Base-by-base conservation (phyloP, 1,140 invertebrate species). In the Heliconius hewitsoni region DNA sequence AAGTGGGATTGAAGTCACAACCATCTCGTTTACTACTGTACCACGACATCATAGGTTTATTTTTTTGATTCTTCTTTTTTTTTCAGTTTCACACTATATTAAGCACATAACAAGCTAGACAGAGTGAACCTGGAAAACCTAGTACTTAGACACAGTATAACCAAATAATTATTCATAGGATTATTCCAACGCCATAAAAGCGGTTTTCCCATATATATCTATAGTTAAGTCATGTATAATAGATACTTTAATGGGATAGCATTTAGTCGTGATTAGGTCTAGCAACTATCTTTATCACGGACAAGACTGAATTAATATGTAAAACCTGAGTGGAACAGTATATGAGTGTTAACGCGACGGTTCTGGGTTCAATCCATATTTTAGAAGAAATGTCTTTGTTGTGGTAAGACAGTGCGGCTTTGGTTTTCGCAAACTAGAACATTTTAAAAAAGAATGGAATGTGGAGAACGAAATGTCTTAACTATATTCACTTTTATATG, bases 161-260 rank as follows among this genome's bases (percentile, higher is more conserved):
- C 42, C 42, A 4, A 46, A 46, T 46, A 13, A 46, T 46, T 46
- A 46, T 46, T 46, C 42, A 46, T 16, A 16, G 13, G 3, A 23
- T 60, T 23, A 60, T 60, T 60, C 9, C n/a, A 60, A 60, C 0
- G 9, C n/a, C 55, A 60, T 27, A 66, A 66, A 66, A 30, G 13
- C 60, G 60, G 30, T 13, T 66, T 9, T 66, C n/a, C 3, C 60
- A 5, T 27, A 57, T 27, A 66, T 27, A n/a, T 66, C 23, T 2
- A 66, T 30, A 66, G 23, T 30, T 27, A 30, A 30, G 9, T 66
- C 13, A 13, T 27, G 23, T 27, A n/a, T 66, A 66, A 66, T 66
- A 30, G 60, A 66, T 66, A 66, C 60, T 27, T 66, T 66, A 66
- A 66, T 66, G n/a, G 60, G 60, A 66, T 66, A 18, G 60, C 60